These are phyloP conservation scores for Melieria picta DNA, from an alignment of 2,888 invertebrate genomes.

Conservation along the genomic window DNA sequence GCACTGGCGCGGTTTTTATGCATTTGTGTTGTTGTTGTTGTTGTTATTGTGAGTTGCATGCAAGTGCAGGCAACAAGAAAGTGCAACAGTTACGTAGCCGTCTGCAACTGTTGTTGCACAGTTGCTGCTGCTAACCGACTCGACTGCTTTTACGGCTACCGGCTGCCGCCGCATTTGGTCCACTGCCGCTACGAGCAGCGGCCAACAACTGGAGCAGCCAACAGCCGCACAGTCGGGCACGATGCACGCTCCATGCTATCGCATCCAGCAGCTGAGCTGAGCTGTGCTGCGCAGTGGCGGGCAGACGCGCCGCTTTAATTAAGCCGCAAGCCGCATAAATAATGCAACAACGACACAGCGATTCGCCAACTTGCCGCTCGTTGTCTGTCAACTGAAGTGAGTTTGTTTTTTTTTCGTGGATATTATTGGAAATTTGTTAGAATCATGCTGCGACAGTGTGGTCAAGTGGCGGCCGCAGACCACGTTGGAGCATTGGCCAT, in stretches of 20 bases:
- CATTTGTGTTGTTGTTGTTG: too few species aligned
- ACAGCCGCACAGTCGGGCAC: too few species aligned
- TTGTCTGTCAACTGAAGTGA: slow-evolving; percentile 17
- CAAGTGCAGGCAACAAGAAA: too few species aligned
- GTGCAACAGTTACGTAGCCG: too few species aligned
- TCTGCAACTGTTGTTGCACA: not conserved
- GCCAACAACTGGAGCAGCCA: too few species aligned
- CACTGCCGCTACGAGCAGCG: too few species aligned
- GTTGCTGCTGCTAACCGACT: slow-evolving; percentile 1
- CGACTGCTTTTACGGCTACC: not conserved
- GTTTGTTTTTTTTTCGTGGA: not conserved
- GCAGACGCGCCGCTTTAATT: slow-evolving; percentile 19
- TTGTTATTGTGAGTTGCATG: too few species aligned
- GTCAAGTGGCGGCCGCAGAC: not conserved
- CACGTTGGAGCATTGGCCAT: too few species aligned
- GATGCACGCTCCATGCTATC: too few species aligned
- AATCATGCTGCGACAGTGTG: not conserved
- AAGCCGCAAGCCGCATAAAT: slow-evolving; percentile 27
- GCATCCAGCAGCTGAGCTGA: not conserved
- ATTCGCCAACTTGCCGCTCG: slow-evolving; percentile 7
- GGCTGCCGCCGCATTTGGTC: too few species aligned
- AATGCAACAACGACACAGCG: slow-evolving; percentile 7
- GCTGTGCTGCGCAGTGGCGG: not conserved
- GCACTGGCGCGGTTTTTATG: too few species aligned
- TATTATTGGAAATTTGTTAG: not conserved